Percentiles rank a stretch among this genome's conserved stretches.
Evolutionary conservation across 2,888 invertebrate species (phyloP).

Genomic region (Ligdia adustata): DNA sequence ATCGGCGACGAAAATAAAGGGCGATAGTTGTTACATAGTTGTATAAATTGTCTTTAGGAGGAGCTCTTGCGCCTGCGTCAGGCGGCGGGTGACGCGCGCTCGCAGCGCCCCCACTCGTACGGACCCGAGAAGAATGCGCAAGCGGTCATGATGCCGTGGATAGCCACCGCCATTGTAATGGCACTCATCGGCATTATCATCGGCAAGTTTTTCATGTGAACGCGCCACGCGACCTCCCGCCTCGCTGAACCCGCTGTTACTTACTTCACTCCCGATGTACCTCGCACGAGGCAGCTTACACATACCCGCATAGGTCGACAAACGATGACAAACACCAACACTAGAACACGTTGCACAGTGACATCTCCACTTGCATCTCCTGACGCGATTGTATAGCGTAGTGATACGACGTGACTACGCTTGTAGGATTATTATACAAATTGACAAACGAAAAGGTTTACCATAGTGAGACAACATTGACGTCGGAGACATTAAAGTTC

Average conservation of each 20-base stretch:
- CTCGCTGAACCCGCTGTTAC: slow-evolving; percentile 64
- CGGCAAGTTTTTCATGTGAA: slow-evolving; percentile 93
- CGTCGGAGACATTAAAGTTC: not conserved
- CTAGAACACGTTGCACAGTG: not conserved
- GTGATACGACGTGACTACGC: too few relatives aligned
- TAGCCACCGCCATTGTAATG: slow-evolving; percentile 87
- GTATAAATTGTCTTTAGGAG: slow-evolving; percentile 77
- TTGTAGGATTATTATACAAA: too few relatives aligned
- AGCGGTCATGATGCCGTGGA: slow-evolving; percentile 84
- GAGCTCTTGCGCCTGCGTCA: slow-evolving; percentile 86
- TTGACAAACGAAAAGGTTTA: too few relatives aligned
- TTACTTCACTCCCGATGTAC: slow-evolving; percentile 57
- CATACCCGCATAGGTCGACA: slow-evolving; percentile 26
- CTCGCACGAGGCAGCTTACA: slow-evolving; percentile 58
- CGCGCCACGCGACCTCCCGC: slow-evolving; percentile 53
- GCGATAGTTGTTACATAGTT: not conserved
- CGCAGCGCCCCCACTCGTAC: slow-evolving; percentile 68
- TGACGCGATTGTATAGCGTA: too few relatives aligned
- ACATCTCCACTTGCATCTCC: too few relatives aligned
- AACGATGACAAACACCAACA: slow-evolving; percentile 22
- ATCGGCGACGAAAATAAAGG: too few relatives aligned
- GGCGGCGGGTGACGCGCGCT: slow-evolving; percentile 63
- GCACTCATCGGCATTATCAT: slow-evolving; percentile 89
- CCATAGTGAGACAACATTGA: too few relatives aligned
- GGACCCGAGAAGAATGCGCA: slow-evolving; percentile 85